Base-by-base conservation (phyloP, 2,888 invertebrate genomes). In the Aromia moschata region DNA sequence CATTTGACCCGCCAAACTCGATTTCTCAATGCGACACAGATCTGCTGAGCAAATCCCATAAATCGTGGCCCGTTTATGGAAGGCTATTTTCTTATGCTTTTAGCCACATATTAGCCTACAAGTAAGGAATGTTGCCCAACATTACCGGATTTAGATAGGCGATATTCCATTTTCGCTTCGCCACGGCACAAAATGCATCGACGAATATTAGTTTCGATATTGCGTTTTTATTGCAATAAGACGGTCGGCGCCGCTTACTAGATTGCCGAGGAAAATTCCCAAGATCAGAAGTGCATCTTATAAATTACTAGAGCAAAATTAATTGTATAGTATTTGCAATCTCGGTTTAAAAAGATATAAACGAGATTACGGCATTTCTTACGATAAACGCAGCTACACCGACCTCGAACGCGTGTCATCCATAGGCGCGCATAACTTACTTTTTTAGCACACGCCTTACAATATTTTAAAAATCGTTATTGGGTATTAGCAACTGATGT, bases 1-100 rank as follows among this genome's bases (percentile, higher is more conserved):
- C 31, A 31, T 41, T 52, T 52, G 40, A 52, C 41, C 41, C 11
- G 31, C 15, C 37, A 52, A 52, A 52, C 31, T 38, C 36, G 49
- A 37, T 52, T 52, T 40, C 31, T 17, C 31, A 52, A 52, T 41
- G 18, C 20, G 38, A 38, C 49, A 49, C 25, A 49, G 38, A 38
- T 38, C 30, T 38, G 25, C 38, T 38, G 10, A 40, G 41, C 31
- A 52, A 41, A 52, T 41, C 25, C 14, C 17, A 41, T 41, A 37
- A 41, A 67, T 67, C 58, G 60, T 59, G 51, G 51, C 60, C 44
- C 56, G 49, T 64, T 66, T 65, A 67, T 65, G 64, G 62, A 60
- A 62, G 64, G 55, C 57, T 61, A 62, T 66, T 66, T 64, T 52
- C 60, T 60, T 37, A 41, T 40, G 30, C 41, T 30, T 41, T 41